phyloP scores from a whole-genome alignment of 2,888 invertebrate genomes.

The Rhagium mordax region DNA sequence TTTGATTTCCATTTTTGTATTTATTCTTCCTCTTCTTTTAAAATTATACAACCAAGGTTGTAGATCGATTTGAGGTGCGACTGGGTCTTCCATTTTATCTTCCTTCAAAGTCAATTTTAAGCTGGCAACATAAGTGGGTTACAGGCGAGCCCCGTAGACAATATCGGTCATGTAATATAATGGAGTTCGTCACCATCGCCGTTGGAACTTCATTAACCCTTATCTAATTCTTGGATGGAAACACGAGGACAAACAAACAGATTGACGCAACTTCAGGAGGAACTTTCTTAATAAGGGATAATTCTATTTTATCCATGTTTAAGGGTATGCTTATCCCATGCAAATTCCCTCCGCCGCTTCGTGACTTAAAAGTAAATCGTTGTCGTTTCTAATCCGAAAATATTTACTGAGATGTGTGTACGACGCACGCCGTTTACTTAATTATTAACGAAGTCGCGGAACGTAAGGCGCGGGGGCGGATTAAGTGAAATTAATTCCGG shows the following conservation, averaged over 20 bases:
- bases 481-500: neutral
- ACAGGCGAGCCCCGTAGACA: neutral
- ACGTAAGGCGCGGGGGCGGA: neutral
- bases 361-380: conserved; percentile 19
- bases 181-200: conserved; percentile 2
- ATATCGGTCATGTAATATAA: conserved; percentile 9
- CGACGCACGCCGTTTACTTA: neutral
- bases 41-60: no score
- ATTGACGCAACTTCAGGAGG: conserved; percentile 13
- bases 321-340: conserved; percentile 18
- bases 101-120: neutral
- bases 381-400: neutral
- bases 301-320: conserved; percentile 27
- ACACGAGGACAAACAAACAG: conserved; percentile 21
- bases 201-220: conserved; percentile 24
- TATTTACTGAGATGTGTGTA: conserved; percentile 10
- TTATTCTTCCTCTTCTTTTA: no score
- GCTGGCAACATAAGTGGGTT: neutral
- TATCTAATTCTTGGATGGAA: conserved; percentile 26
- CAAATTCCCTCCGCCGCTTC: conserved; percentile 18
- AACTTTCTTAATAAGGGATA: conserved; percentile 28
- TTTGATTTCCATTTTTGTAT: no score
- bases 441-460: neutral
- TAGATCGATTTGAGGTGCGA: no score
- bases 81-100: neutral